A percentile compares a stretch with the other conserved stretches of the same genome.
phyloP scores from a whole-genome alignment of 2,888 invertebrate species.

The Ptychoptera albimana region DNA sequence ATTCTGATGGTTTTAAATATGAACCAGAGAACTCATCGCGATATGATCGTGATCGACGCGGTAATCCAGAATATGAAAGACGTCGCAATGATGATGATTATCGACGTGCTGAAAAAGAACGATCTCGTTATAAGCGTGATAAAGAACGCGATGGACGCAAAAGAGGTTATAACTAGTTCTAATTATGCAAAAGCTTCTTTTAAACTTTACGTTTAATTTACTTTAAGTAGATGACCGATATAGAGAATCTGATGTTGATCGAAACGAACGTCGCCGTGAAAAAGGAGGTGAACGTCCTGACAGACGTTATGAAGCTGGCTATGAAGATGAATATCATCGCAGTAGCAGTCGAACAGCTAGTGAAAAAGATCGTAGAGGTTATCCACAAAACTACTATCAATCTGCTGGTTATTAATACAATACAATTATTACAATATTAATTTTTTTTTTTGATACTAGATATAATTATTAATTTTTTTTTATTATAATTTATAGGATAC shows the following conservation, averaged over 20 bases:
- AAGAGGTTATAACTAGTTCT: slow-evolving; percentile 8
- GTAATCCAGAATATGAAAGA: slow-evolving; percentile 13
- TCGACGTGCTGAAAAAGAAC: slow-evolving; percentile 10
- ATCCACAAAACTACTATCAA: slow-evolving; percentile 10
- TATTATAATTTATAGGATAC: slow-evolving; percentile 10
- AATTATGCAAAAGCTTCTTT: background rate
- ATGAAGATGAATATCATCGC: slow-evolving; percentile 13
- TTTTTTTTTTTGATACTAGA: too few relatives aligned
- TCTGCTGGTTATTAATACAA: background rate
- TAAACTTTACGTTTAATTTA: background rate
- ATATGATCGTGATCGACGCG: slow-evolving; percentile 14
- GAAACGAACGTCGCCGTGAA: slow-evolving; percentile 23
- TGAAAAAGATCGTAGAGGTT: slow-evolving; percentile 21
- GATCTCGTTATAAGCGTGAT: slow-evolving; percentile 11
- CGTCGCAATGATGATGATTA: slow-evolving; percentile 14
- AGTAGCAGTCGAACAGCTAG: slow-evolving; percentile 21
- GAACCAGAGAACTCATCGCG: slow-evolving; percentile 41
- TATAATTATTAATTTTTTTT: background rate
- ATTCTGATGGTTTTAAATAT: slow-evolving; percentile 49
- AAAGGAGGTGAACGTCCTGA: slow-evolving; percentile 17
- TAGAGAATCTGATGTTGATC: slow-evolving; percentile 8
- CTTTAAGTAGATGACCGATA: slow-evolving; percentile 7
- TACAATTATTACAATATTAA: too few relatives aligned
- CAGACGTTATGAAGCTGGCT: slow-evolving; percentile 12
- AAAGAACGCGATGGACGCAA: slow-evolving; percentile 17